A percentile compares a stretch with the other conserved stretches of the same genome.
Conservation (phyloP, 2,113 vertebrate species). For the Lipophrys pholis region DNA sequence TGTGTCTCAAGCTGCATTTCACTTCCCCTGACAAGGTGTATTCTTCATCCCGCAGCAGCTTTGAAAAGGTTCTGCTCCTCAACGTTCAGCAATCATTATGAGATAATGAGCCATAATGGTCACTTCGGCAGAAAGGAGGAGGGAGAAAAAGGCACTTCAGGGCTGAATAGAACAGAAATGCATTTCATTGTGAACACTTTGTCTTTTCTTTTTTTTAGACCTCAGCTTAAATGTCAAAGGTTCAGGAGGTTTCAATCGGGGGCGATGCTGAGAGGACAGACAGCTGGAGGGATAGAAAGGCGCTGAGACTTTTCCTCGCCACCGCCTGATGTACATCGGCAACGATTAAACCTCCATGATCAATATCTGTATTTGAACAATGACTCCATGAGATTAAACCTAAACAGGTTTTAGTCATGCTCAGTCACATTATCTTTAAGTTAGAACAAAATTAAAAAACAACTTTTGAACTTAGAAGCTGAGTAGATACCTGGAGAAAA, state of each 20-base stretch:
- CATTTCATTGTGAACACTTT: constrained; percentile 27
- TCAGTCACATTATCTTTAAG: too few species aligned
- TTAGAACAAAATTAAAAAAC: too few species aligned
- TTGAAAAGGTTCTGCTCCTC: constrained; percentile 27
- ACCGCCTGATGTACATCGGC: not conserved
- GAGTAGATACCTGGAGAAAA: too few species aligned
- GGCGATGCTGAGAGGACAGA: too few species aligned
- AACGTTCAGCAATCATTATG: constrained; percentile 32
- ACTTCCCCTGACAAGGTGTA: constrained; percentile 12
- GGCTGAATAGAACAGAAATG: constrained; percentile 43
- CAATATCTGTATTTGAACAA: not conserved
- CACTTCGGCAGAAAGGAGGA: constrained; percentile 27
- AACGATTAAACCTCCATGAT: not conserved
- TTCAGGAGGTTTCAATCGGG: constrained; percentile 25
- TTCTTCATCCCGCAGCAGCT: constrained; percentile 8
- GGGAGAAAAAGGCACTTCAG: constrained; percentile 38
- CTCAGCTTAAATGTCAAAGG: constrained; percentile 52
- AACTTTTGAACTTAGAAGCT: too few species aligned
- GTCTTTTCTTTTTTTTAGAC: constrained; percentile 5
- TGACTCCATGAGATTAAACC: not conserved
- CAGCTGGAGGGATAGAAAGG: not conserved
- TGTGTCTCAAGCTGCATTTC: constrained; percentile 24
- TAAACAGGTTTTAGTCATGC: too few species aligned
- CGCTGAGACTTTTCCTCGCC: not conserved
- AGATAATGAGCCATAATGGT: constrained; percentile 58